Evolutionary conservation across 1,140 invertebrate species (phyloP).

Genomic region (Drosophila varians): DNA sequence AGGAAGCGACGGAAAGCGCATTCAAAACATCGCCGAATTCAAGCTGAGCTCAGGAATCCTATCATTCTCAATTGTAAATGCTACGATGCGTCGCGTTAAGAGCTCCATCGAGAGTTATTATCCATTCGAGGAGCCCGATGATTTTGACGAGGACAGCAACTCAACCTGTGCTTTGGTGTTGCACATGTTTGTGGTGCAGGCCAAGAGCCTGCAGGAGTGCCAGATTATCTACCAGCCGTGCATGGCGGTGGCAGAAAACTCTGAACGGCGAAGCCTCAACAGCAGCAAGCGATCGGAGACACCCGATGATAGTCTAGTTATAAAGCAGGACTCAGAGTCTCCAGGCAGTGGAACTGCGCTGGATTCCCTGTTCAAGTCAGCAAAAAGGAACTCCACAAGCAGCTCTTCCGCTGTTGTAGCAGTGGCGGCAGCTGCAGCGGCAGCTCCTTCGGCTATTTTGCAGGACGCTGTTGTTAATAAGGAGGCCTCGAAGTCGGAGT

Average conservation of each 20-base stretch:
- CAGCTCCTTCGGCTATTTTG: constrained; percentile 49
- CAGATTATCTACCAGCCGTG: constrained; percentile 90
- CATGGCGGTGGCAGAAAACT: constrained; percentile 49
- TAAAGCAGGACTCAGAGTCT: constrained; percentile 56
- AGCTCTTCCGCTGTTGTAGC: constrained; percentile 63
- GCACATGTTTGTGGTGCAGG: constrained; percentile 93
- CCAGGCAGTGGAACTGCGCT: constrained; percentile 40
- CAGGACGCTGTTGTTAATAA: constrained; percentile 27
- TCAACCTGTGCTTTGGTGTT: constrained; percentile 85
- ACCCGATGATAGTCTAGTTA: constrained; percentile 46
- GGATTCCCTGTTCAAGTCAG: constrained; percentile 59
- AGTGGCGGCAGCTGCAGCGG: constrained; percentile 67
- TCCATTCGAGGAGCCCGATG: constrained; percentile 82
- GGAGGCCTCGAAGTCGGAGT: constrained; percentile 46
- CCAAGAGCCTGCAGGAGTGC: constrained; percentile 94
- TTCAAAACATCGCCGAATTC: constrained; percentile 91
- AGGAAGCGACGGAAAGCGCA: constrained; percentile 47
- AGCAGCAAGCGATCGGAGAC: constrained; percentile 55
- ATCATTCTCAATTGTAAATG: constrained; percentile 93
- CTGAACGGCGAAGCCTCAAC: constrained; percentile 56
- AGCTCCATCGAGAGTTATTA: constrained; percentile 83
- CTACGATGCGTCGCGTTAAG: constrained; percentile 85
- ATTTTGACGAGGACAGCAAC: constrained; percentile 82
- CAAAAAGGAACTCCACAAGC: constrained; percentile 33
- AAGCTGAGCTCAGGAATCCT: constrained; percentile 92